Evolutionary conservation across 2,888 invertebrate species (phyloP), one percentile per base, ranked within the genome.

Genomic region (Hydrotaea diabolus): DNA sequence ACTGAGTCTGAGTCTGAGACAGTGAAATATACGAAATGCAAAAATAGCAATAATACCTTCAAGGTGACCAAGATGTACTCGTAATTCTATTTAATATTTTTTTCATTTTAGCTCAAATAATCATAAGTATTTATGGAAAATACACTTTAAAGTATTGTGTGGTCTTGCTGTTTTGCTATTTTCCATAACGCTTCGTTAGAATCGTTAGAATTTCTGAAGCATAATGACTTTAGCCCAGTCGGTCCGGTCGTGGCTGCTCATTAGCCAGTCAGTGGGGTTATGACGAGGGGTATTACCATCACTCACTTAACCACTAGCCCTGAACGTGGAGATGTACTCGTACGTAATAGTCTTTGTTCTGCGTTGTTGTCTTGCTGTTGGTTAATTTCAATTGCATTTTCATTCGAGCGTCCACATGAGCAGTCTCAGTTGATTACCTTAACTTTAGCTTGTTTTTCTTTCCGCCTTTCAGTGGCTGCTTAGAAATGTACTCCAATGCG

Each of bases 1-100:
- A n/a, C n/a, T n/a, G n/a, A n/a, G n/a, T n/a, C n/a, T n/a, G n/a
- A 55, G 43, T 49, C 31, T 59, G 3, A 36, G 19, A 72, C 17
- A 19, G 15, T 11, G 36, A 62, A 59, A 53, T 21, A 75, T 59
- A 26, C 72, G 73, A 55, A 55, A 46, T 53, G 21, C 36, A 31
- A 9, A 77, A 81, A 74, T 43, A 64, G 66, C 55, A 64, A 74
- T 46, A 69, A 76, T 36, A 72, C 62, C 57, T 43, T 73, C 77
- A 82, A 77, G 77, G 77, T 82, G 69, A 82, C 59, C 69, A 77
- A 69, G 69, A 69, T 69, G 46, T 69, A 77, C 11, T 55, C 11
- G 73, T 43, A 55, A 13, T 66, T 19, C 23, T 57, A n/a, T n/a
- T n/a, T n/a, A n/a, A n/a, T n/a, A n/a, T 73, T 36, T 17, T 57